Percentiles rank a stretch among this genome's conserved stretches.
phyloP scores from a whole-genome alignment of 1,140 invertebrate genomes.

The Panagrolaimus sp. region DNA sequence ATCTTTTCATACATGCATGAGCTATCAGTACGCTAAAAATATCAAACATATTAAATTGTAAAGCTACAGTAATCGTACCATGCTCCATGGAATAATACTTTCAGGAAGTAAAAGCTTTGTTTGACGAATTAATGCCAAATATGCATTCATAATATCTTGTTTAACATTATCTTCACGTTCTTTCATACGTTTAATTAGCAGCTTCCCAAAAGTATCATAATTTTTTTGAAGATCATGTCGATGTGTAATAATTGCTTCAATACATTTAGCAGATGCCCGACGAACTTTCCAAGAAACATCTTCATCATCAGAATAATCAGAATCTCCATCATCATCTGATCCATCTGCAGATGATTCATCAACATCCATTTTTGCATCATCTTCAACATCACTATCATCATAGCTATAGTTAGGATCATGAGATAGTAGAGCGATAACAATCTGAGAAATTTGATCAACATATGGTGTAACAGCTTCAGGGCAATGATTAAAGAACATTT shows the following conservation, averaged over 20 bases:
- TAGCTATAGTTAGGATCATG: slow-evolving; percentile 58
- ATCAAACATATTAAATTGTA: slow-evolving; percentile 28
- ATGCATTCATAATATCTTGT: slow-evolving; percentile 92
- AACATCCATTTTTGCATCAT: slow-evolving; percentile 44
- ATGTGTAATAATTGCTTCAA: slow-evolving; percentile 79
- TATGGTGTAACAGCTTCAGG: slow-evolving; percentile 31
- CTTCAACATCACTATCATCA: slow-evolving; percentile 31
- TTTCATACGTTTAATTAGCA: slow-evolving; percentile 59
- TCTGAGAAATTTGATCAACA: slow-evolving; percentile 20
- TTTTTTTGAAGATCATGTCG: slow-evolving; percentile 78
- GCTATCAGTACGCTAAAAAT: slow-evolving; percentile 8
- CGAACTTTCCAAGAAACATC: slow-evolving; percentile 98
- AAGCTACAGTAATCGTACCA: background rate
- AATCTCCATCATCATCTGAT: slow-evolving; percentile 65
- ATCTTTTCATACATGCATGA: background rate
- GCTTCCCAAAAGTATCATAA: slow-evolving; percentile 67
- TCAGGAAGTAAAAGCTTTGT: slow-evolving; percentile 58
- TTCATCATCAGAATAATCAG: slow-evolving; percentile 71
- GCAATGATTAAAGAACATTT: slow-evolving; percentile 40
- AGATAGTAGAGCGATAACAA: slow-evolving; percentile 26
- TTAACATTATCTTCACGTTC: slow-evolving; percentile 98
- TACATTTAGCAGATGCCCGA: slow-evolving; percentile 87
- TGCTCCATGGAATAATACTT: slow-evolving; percentile 13
- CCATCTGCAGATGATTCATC: slow-evolving; percentile 26
- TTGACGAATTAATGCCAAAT: slow-evolving; percentile 82